Evolutionary conservation across 2,888 invertebrate species (phyloP), one percentile per base, ranked within the genome.

Genomic region (Thecophora atra): DNA sequence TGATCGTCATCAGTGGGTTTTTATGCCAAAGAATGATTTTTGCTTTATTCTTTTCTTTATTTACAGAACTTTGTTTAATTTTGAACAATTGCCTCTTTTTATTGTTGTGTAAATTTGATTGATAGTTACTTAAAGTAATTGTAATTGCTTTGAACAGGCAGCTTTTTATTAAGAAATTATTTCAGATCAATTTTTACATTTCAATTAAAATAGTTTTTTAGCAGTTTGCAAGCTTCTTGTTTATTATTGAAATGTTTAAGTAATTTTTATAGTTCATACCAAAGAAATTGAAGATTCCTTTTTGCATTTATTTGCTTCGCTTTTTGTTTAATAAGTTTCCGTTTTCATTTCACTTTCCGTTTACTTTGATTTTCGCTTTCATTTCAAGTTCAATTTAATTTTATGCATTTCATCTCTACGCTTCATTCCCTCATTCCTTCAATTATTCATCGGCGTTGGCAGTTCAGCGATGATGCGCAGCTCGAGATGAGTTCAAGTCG

Each of bases 341-440:
- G 21, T 24, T 24, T 58, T 13, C 26, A 26, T 58, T 58, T 58
- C 58, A 54, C n/a, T 54, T 54, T 54, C 54, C 11, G 26, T 58
- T 58, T 28, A 54, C n/a, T 54, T 54, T 54, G 21, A n/a, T 4
- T 54, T 21, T 54, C 21, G 13, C 2, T 58, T 58, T 58, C 17
- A 26, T 58, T 58, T 58, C 58, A 58, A 58, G 58, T 58, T 58
- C 58, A 24, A 17, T 58, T 54, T 54, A 54, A 54, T 21, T 54
- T 54, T 54, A 54, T 28, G 24, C 28, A 58, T 58, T 58, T 58
- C 28, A 13, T 58, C n/a, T n/a, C n/a, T n/a, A n/a, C n/a, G 28
- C 58, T 26, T 58, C n/a, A n/a, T n/a, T 11, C 24, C 11, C 28
- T 28, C 15, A 2, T 28, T 24, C 26, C 5, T 24, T 58, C 28